Percentiles rank a stretch among this genome's conserved stretches.
phyloP scores from a whole-genome alignment of 2,888 invertebrate genomes.

The Xylota sylvarum region DNA sequence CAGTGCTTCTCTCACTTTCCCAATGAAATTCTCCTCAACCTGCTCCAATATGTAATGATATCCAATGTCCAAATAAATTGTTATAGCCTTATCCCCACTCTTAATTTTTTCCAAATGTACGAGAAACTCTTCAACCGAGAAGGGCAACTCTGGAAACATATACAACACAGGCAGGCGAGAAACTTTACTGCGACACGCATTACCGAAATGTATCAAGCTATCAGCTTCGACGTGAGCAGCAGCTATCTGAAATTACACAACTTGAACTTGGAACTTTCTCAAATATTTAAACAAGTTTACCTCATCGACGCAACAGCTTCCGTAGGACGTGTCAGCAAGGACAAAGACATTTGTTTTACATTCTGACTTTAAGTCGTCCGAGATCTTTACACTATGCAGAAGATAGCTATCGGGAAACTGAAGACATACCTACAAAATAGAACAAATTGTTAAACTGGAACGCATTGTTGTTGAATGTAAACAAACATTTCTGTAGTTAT shows the following conservation, averaged over 20 bases:
- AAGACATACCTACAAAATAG: slow-evolving; percentile 88
- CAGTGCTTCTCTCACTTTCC: slow-evolving; percentile 78
- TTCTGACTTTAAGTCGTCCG: slow-evolving; percentile 86
- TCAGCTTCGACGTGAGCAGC: slow-evolving; percentile 95
- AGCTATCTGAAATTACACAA: slow-evolving; percentile 88
- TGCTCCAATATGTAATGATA: slow-evolving; percentile 88
- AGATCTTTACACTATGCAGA: slow-evolving; percentile 89
- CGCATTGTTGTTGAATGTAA: slow-evolving; percentile 30
- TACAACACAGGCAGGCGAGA: slow-evolving; percentile 91
- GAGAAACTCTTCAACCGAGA: slow-evolving; percentile 86
- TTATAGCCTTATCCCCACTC: slow-evolving; percentile 84
- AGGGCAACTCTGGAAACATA: slow-evolving; percentile 88
- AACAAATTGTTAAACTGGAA: slow-evolving; percentile 2
- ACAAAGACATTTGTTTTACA: slow-evolving; percentile 89
- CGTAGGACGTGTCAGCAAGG: slow-evolving; percentile 96
- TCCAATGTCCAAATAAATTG: slow-evolving; percentile 89
- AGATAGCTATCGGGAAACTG: slow-evolving; percentile 96
- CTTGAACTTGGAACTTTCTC: neutral
- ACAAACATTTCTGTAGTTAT: slow-evolving; percentile 88
- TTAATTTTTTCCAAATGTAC: slow-evolving; percentile 81
- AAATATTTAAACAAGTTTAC: slow-evolving; percentile 63
- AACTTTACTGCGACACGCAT: slow-evolving; percentile 92
- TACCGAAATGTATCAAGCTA: slow-evolving; percentile 96
- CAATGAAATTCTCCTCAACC: slow-evolving; percentile 60
- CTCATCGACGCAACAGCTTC: slow-evolving; percentile 88